phyloP scores from a whole-genome alignment of 2,888 invertebrate species.

The Stegophylla sp. region DNA sequence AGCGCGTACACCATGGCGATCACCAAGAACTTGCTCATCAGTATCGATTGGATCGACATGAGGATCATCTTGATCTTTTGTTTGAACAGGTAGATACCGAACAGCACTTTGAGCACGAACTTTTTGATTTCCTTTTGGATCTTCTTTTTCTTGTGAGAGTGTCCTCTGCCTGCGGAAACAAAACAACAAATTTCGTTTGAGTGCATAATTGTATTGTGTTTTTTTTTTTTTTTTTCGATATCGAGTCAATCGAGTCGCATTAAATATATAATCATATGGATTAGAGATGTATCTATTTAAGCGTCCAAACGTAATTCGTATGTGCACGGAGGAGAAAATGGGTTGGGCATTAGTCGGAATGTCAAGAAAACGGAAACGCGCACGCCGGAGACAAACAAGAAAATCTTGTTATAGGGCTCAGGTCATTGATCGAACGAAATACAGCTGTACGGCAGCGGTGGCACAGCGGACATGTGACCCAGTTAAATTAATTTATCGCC shows the following conservation, averaged over 20 bases:
- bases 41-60: conserved; percentile 63
- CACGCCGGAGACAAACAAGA: neutral
- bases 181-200: neutral
- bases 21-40: conserved; percentile 63
- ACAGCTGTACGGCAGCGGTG: neutral
- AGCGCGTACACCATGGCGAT: conserved; percentile 62
- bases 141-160: conserved; percentile 63
- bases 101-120: conserved; percentile 63
- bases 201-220: neutral
- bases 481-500: conserved; percentile 45
- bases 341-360: neutral
- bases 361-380: neutral
- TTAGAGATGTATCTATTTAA: no score
- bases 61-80: conserved; percentile 63
- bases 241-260: neutral
- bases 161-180: conserved; percentile 61
- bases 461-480: conserved; percentile 22
- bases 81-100: conserved; percentile 63
- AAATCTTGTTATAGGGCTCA: neutral
- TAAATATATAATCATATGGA: no score
- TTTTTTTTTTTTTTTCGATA: no score
- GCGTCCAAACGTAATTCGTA: neutral
- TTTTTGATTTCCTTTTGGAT: conserved; percentile 63
- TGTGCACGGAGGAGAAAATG: neutral
- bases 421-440: conserved; percentile 19